phyloP scores from a whole-genome alignment of 2,113 vertebrate species.

The Petrocephalus zakoni region DNA sequence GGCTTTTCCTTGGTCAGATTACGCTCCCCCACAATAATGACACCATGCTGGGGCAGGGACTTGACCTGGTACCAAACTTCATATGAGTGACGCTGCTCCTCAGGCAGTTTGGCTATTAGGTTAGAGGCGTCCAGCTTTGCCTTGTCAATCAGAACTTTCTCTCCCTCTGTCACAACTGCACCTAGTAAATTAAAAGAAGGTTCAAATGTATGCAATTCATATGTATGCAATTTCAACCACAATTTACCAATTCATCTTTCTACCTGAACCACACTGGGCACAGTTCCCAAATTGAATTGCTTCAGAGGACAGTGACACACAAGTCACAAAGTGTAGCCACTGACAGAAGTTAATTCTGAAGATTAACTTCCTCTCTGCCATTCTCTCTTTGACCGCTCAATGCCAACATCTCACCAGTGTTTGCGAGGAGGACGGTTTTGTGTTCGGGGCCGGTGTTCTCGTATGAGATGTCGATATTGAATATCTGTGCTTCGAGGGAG shows the following conservation, averaged over 20 bases:
- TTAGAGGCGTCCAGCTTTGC: constrained; percentile 78
- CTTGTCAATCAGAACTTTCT: constrained; percentile 67
- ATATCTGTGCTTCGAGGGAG: constrained; percentile 64
- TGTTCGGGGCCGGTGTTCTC: constrained; percentile 62
- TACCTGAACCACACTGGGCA: neutral
- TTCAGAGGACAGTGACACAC: neutral
- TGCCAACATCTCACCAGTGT: constrained; percentile 66
- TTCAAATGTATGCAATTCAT: constrained; percentile 12
- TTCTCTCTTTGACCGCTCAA: neutral
- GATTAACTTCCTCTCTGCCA: neutral
- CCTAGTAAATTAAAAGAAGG: constrained; percentile 50
- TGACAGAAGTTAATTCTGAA: neutral
- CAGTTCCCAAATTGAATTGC: neutral
- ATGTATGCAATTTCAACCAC: neutral
- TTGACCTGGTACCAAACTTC: constrained; percentile 84
- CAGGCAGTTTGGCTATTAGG: constrained; percentile 71
- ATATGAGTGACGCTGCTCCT: constrained; percentile 56
- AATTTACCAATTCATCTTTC: neutral
- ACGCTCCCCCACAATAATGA: constrained; percentile 71
- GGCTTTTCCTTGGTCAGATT: constrained; percentile 78
- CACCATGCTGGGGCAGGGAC: constrained; percentile 68
- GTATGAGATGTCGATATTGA: constrained; percentile 75
- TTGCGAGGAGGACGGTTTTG: constrained; percentile 69
- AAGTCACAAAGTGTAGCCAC: neutral
- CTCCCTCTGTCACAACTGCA: constrained; percentile 71